Evolutionary conservation across 2,113 vertebrate genomes (phyloP).

Genomic region (Rhynchopsitta pachyrhyncha): DNA sequence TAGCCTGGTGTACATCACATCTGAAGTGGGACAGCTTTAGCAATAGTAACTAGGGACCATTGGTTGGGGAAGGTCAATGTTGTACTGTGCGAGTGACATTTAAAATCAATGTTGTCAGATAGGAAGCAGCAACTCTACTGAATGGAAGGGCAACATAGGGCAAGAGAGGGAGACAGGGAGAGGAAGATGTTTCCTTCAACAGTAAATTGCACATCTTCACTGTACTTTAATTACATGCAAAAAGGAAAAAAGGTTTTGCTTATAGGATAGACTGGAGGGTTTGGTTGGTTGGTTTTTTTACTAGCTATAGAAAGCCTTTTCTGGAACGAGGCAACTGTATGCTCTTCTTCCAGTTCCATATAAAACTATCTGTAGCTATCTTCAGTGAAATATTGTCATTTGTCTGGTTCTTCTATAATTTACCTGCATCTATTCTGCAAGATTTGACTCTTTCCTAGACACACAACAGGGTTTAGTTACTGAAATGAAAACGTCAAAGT

Average conservation of each 20-base stretch:
- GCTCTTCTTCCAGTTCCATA: background rate
- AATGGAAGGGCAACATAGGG: background rate
- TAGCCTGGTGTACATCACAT: background rate
- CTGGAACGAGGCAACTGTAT: background rate
- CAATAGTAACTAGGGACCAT: background rate
- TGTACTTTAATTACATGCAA: background rate
- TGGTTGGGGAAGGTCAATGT: background rate
- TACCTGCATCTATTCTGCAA: background rate
- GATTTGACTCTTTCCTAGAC: background rate
- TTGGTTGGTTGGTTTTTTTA: background rate
- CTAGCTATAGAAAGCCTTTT: background rate
- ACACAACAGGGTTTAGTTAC: background rate
- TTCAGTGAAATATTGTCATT: background rate
- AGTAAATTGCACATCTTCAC: background rate
- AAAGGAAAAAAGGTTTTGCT: background rate
- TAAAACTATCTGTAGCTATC: background rate
- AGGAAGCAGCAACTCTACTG: background rate
- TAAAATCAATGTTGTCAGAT: conserved; percentile 16
- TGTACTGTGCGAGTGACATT: background rate
- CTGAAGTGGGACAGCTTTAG: background rate
- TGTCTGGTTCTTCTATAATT: background rate
- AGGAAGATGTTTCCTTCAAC: background rate
- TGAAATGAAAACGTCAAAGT: background rate
- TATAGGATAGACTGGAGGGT: background rate
- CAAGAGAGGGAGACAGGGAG: background rate